Conservation (phyloP, 2,888 invertebrate genomes). For the Panorpa germanica region DNA sequence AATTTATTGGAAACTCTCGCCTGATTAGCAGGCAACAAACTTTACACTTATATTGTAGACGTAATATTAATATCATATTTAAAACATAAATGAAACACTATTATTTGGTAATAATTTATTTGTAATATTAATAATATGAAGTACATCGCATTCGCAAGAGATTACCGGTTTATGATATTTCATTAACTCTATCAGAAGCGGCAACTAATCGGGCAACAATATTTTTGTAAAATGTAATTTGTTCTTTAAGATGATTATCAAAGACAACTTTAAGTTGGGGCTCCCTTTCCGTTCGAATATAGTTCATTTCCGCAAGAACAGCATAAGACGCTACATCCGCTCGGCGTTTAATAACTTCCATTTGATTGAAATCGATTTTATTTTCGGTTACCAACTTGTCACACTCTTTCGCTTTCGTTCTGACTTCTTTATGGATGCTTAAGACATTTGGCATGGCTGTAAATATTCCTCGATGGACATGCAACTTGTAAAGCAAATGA, state of each 20-base stretch:
- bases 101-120: too few species aligned
- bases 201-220: conserved; percentile 55
- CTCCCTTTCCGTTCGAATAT: conserved; percentile 77
- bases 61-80: too few species aligned
- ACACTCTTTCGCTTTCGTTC: conserved; percentile 78
- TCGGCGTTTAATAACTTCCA: conserved; percentile 61
- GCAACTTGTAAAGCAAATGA: conserved; percentile 75
- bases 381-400: conserved; percentile 57
- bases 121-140: too few species aligned
- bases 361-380: conserved; percentile 63
- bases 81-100: too few species aligned
- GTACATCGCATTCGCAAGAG: too few species aligned
- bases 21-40: too few species aligned
- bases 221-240: conserved; percentile 82
- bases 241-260: conserved; percentile 69
- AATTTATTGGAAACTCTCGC: too few species aligned
- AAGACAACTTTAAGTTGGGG: conserved; percentile 71
- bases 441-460: conserved; percentile 80
- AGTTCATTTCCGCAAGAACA: conserved; percentile 83
- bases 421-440: conserved; percentile 72
- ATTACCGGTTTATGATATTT: too few species aligned
- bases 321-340: conserved; percentile 88
- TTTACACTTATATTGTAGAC: too few species aligned
- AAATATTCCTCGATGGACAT: conserved; percentile 87
- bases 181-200: too few species aligned